These are phyloP conservation scores for Mallotus villosus DNA, from an alignment of 2,797 vertebrate species.

Conservation along the genomic window DNA sequence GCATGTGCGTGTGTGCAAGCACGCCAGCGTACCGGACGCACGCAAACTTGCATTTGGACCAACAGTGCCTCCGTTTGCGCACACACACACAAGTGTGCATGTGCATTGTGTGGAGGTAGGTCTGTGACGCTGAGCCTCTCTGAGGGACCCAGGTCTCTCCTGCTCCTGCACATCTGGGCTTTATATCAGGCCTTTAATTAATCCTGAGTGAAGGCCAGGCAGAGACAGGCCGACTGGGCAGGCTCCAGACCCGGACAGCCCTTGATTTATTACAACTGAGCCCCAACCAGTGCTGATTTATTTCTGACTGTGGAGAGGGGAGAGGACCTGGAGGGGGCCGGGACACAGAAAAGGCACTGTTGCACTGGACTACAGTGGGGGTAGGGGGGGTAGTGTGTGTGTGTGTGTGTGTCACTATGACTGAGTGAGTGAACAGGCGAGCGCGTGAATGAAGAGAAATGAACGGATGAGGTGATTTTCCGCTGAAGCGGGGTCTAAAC, in stretches of 20 bases:
- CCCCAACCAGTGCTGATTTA: conserved; percentile 98
- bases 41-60: conserved; percentile 22
- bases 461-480: conserved; percentile 27
- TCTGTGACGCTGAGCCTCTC: conserved; percentile 56
- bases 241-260: conserved; percentile 96
- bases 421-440: conserved; percentile 33
- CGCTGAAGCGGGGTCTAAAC: conserved; percentile 26
- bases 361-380: conserved; percentile 51
- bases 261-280: conserved; percentile 98
- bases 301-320: conserved; percentile 79
- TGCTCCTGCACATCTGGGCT: conserved; percentile 98
- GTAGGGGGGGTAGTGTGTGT: neutral
- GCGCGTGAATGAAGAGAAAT: conserved; percentile 30
- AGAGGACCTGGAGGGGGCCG: conserved; percentile 15
- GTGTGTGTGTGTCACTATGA: conserved; percentile 58
- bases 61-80: conserved; percentile 33
- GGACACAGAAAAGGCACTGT: conserved; percentile 85
- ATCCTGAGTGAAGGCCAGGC: conserved; percentile 99
- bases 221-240: conserved; percentile 98
- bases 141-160: conserved; percentile 83
- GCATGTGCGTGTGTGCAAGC: conserved; percentile 9
- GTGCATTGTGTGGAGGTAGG: conserved; percentile 14
- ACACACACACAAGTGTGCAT: conserved; percentile 18
- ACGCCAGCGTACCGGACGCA: conserved; percentile 16
- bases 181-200: conserved; percentile 99